Evolutionary conservation across 2,113 vertebrate genomes (phyloP).

Genomic region (Eonycteris spelaea): DNA sequence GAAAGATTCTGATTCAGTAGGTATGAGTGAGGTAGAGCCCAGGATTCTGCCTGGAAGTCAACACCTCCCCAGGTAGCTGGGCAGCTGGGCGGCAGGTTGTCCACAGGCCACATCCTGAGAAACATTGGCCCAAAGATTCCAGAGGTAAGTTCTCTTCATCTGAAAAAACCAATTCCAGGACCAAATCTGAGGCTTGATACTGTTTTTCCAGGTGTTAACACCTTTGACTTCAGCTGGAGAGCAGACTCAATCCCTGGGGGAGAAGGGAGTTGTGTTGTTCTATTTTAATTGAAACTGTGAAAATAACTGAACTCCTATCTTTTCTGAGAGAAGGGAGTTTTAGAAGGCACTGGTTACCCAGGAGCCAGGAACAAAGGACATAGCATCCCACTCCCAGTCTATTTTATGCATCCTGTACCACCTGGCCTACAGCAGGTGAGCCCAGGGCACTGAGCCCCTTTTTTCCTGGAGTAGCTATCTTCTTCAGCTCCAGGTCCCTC

Average conservation of each 20-base stretch:
- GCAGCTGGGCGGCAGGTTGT: not conserved
- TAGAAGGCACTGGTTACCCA: not conserved
- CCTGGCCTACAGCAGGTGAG: no score
- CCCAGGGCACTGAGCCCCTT: rapidly evolving
- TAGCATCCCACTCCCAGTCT: rapidly evolving
- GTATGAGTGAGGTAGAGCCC: not conserved
- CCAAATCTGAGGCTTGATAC: not conserved
- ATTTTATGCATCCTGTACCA: rapidly evolving
- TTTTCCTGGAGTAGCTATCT: not conserved
- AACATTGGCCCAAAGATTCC: not conserved
- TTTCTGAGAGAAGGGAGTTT: not conserved
- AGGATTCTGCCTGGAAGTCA: not conserved
- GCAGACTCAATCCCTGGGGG: not conserved
- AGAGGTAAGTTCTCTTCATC: not conserved
- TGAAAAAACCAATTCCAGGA: not conserved
- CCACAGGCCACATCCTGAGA: no score
- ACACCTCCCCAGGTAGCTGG: not conserved
- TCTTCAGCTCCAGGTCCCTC: rapidly evolving
- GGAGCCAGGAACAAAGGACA: not conserved
- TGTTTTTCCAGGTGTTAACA: not conserved
- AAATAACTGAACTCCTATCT: not conserved
- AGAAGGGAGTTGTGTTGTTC: not conserved
- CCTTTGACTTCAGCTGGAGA: not conserved
- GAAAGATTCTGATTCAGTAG: not conserved
- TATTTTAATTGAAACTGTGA: not conserved